Base-by-base conservation (phyloP, 2,797 vertebrate genomes). In the Argyrosomus regius region DNA sequence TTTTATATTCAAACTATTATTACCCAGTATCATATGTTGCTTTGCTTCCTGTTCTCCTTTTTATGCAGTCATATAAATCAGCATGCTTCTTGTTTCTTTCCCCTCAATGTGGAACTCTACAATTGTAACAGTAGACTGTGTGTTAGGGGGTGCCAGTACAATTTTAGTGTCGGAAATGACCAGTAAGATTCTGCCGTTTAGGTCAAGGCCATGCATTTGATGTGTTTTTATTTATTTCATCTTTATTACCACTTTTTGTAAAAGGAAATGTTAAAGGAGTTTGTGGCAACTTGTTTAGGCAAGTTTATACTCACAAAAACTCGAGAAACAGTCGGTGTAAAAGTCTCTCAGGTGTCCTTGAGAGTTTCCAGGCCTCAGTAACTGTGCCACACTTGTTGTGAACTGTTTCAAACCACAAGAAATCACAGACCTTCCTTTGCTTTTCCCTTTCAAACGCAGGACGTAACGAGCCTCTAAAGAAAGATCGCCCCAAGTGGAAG, bases 401-500 rank as follows among this genome's bases (percentile, higher is more conserved):
- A 11, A n/a, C 35, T 14, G 4, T 76, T 56, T 54, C 24, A 60
- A 22, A 45, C 22, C 46, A 45, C 13, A 10, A 26, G 5, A 43
- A 78, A 46, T 39, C 3, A 0, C 22, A 59, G 13, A 22, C 0
- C 20, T 3, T 53, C 4, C 39, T 46, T 5, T 17, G 17, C 49
- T 13, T 31, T 41, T 1, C 59, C 45, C 24, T 39, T 58, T 53
- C n/a, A 2, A 0, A 43, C 75, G 94, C 89, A 99, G 98, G 96
- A 75, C 98, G 98, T 18, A 99, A 99, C 16, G 98, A 99, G 81
- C 97, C 98, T 10, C 93, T 99, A 86, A 98, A 97, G 93, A 99
- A 99, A 94, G 98, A 99, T 68, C 95, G 97, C 26, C 98, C 96
- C 43, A 98, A 98, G 82, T 99, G 98, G 98, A 99, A 99, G 93